Evolutionary conservation across 2,113 vertebrate species (phyloP), one percentile per base, ranked within the genome.

Genomic region (Brachypodius melanocephalos): DNA sequence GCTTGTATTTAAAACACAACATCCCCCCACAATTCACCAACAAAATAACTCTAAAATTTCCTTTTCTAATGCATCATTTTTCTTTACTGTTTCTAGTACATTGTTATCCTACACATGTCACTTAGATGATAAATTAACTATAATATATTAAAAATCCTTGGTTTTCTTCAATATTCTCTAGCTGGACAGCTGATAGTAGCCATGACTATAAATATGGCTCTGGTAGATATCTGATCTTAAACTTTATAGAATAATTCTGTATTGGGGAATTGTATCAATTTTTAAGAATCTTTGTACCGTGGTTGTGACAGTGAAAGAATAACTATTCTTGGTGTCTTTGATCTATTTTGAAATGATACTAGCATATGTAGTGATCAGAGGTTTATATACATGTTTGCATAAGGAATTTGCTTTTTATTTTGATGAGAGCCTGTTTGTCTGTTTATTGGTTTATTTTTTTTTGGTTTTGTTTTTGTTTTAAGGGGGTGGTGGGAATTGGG

Each of bases 111-210:
- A 97, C 82, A 89, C 90, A 85, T 98, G 98, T 98, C 98, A 98
- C 96, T 97, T 97, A 96, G 97, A 98, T 98, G 98, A 98, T 98
- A 98, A 98, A 98, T 98, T 98, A 98, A 97, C 95, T 96, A 94
- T 97, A 91, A 97, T 97, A 97, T 98, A 98, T 98, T 98, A 98
- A 98, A 98, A 98, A 97, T 86, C 94, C 96, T 96, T 98, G 89
- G 72, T 98, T 98, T 98, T 98, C 94, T 97, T 98, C 97, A 98
- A 98, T 98, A 98, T 97, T 97, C 94, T 96, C 93, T 96, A 95
- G 65, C 92, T 95, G 98, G 98, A 98, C 97, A 98, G 96, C 97
- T 98, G 98, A 98, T 98, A 98, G 98, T 98, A 98, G 97, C 97
- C 97, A 98, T 98, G 98, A 97, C 97, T 98, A 98, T 98, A 98